Evolutionary conservation across 2,888 invertebrate species (phyloP).

Genomic region (Synergus gifuensis): DNA sequence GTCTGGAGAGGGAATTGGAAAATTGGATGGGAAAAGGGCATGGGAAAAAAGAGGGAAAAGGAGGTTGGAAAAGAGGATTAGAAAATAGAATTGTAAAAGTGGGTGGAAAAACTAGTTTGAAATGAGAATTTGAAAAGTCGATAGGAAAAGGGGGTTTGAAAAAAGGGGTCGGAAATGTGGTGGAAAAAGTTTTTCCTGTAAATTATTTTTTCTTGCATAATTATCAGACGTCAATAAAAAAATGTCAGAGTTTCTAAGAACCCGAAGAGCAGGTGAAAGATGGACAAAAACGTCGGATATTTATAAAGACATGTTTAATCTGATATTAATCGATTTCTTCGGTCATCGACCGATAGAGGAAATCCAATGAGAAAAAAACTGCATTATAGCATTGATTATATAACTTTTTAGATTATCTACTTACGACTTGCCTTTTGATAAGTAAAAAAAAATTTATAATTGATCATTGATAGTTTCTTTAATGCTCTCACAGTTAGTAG

Average conservation of each 20-base stretch:
- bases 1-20: too few species aligned
- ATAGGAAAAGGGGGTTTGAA: too few species aligned
- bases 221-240: neutral
- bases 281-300: neutral
- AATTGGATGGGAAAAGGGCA: too few species aligned
- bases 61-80: too few species aligned
- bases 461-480: conserved; percentile 12
- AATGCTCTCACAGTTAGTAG: neutral
- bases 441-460: conserved; percentile 8
- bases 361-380: conserved; percentile 4
- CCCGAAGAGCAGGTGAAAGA: neutral
- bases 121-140: too few species aligned
- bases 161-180: too few species aligned
- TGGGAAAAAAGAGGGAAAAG: too few species aligned
- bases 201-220: too few species aligned
- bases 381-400: conserved; percentile 13
- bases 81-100: too few species aligned
- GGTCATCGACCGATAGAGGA: conserved; percentile 30
- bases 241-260: neutral
- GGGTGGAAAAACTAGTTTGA: too few species aligned
- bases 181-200: too few species aligned
- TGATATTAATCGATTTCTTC: conserved; percentile 13
- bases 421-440: conserved; percentile 15
- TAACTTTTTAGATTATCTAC: conserved; percentile 35
- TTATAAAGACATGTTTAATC: neutral